Base-by-base conservation (phyloP, 2,797 vertebrate genomes). In the Cossypha heuglini region DNA sequence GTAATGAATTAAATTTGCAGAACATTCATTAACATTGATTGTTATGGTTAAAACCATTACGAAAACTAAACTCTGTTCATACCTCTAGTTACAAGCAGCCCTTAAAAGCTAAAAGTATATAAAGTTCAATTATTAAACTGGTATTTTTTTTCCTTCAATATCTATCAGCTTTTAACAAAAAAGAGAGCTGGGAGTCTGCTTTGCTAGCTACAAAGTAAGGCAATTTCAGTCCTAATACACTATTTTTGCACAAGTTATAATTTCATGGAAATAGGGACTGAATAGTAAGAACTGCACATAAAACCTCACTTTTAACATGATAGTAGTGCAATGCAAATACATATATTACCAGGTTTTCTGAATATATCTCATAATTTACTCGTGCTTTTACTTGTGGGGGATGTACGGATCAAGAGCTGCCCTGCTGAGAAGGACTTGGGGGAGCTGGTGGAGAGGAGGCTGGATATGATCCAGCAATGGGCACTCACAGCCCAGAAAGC, bases 61-160 rank as follows among this genome's bases (percentile, higher is more conserved):
- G 42, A 85, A 48, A 28, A 31, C 45, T 29, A 48, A 87, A 62
- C 5, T 58, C 5, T 58, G 10, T 21, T 86, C 25, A 4, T 13
- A 54, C 9, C 28, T 77, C 42, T 58, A 79, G 15, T 22, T 84
- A 81, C 8, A 92, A 87, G 38, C 15, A 91, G 14, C 17, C 28
- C 16, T 64, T 76, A 61, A 68, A 92, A 81, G 14, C 26, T 82
- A 45, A 42, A 91, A 67, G 46, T 18, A 58, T 29, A 46, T 20
- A 5, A 55, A 68, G 33, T 66, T 86, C 9, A 63, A 45, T 81
- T 84, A 75, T 43, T 58, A 66, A 86, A 58, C 6, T 42, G 6
- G 2, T 7, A 0, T 35, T 59, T 80, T 68, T 68, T 38, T 6
- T 4, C 13, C 28, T 82, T 66, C 0, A 0, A 10, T 49, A 54